phyloP scores from a whole-genome alignment of 2,797 vertebrate species.

The Lacerta viridis region DNA sequence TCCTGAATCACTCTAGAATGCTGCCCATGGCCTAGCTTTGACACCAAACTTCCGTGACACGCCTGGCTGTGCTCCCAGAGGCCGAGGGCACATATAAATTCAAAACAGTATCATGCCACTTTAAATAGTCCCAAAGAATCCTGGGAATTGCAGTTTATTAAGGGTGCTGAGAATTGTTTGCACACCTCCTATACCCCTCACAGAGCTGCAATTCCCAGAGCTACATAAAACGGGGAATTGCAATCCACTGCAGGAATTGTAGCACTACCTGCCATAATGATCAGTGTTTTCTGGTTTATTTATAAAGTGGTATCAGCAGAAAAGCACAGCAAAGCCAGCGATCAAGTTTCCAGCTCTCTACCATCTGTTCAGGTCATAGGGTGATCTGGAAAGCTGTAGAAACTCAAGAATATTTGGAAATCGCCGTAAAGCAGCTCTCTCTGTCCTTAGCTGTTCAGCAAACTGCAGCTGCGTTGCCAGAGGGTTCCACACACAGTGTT shows the following conservation, averaged over 20 bases:
- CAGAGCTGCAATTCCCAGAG: no score
- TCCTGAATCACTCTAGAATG: no score
- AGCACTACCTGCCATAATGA: background rate
- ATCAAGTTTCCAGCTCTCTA: background rate
- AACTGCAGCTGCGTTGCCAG: background rate
- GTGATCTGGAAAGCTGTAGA: conserved; percentile 26
- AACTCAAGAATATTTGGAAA: conserved; percentile 14
- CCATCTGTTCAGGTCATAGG: conserved; percentile 9
- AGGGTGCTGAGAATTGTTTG: no score
- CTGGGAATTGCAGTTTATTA: no score
- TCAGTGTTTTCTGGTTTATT: background rate
- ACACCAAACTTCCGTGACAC: background rate
- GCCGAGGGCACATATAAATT: no score
- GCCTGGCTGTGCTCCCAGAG: background rate
- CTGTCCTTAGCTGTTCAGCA: background rate
- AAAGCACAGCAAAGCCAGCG: background rate
- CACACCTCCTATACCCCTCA: background rate
- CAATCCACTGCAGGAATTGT: no score
- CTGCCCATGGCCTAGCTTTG: no score
- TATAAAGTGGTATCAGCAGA: background rate
- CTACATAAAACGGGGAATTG: no score
- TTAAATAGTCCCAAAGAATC: no score
- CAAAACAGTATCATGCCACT: no score
- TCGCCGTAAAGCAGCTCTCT: background rate
- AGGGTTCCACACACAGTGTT: background rate